A percentile compares a stretch with the other conserved stretches of the same genome.
Conservation (phyloP, 1,140 invertebrate genomes). For the Papilio aristodemus region DNA sequence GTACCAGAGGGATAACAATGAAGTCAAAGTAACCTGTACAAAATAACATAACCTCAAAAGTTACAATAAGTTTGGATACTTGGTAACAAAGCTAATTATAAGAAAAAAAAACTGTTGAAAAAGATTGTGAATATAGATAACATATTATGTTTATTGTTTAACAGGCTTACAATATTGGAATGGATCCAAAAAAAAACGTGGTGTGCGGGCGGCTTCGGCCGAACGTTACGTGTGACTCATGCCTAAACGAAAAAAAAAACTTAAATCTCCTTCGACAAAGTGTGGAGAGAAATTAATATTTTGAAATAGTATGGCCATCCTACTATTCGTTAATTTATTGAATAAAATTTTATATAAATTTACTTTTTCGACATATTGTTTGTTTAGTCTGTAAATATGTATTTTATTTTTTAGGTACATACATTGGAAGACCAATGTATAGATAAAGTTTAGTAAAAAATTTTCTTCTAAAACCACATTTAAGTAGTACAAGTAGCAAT, state of each 20-base stretch:
- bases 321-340: not conserved
- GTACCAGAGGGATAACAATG: not conserved
- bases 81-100: conserved; percentile 1
- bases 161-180: conserved; percentile 55
- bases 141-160: conserved; percentile 37
- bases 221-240: conserved; percentile 48
- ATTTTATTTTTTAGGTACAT: no score
- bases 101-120: conserved; percentile 21
- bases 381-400: no score
- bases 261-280: conserved; percentile 40
- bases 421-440: no score
- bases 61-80: conserved; percentile 5
- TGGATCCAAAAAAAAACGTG: conserved; percentile 54
- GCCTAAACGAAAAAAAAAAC: conserved; percentile 39
- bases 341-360: not conserved
- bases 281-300: conserved; percentile 43
- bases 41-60: not conserved
- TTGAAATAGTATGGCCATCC: not conserved
- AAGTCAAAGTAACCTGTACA: not conserved
- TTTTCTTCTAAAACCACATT: no score
- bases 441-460: no score
- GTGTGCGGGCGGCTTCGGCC: conserved; percentile 54
- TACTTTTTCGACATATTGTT: no score
- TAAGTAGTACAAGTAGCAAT: no score
- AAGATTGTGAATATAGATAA: conserved; percentile 37